Conservation (phyloP, 2,113 vertebrate species). For the Prochilodus magdalenae region DNA sequence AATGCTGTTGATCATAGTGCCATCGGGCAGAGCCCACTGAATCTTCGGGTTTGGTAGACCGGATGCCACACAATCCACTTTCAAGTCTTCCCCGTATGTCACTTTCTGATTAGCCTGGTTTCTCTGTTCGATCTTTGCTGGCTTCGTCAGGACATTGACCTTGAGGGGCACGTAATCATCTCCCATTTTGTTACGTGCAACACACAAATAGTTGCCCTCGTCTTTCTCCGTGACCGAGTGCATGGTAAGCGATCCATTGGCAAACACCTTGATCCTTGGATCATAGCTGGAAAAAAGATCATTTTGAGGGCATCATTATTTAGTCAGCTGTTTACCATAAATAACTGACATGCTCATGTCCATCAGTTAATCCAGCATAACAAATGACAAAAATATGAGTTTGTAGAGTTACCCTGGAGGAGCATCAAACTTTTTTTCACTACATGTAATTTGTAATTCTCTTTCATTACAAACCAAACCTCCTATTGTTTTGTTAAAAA, state of each 20-base stretch:
- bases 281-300: constrained; percentile 76
- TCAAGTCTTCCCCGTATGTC: constrained; percentile 80
- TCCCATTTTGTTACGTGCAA: constrained; percentile 87
- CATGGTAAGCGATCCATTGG: constrained; percentile 86
- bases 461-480: no score
- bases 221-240: constrained; percentile 84
- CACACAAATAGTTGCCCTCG: constrained; percentile 88
- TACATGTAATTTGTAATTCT: no score
- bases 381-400: no score
- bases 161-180: constrained; percentile 84
- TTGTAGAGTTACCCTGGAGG: no score
- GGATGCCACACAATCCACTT: constrained; percentile 90
- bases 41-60: constrained; percentile 89
- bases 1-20: constrained; percentile 85
- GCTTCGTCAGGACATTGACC: constrained; percentile 84
- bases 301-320: neutral
- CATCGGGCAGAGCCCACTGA: constrained; percentile 91
- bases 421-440: no score
- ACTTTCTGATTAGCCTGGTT: constrained; percentile 81
- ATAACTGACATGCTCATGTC: neutral
- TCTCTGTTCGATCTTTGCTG: constrained; percentile 88
- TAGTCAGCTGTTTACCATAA: no score
- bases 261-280: constrained; percentile 81
- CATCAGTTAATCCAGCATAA: neutral
- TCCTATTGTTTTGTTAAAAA: no score